Base-by-base conservation (phyloP, 2,113 vertebrate genomes). In the Arothron firmamentum region DNA sequence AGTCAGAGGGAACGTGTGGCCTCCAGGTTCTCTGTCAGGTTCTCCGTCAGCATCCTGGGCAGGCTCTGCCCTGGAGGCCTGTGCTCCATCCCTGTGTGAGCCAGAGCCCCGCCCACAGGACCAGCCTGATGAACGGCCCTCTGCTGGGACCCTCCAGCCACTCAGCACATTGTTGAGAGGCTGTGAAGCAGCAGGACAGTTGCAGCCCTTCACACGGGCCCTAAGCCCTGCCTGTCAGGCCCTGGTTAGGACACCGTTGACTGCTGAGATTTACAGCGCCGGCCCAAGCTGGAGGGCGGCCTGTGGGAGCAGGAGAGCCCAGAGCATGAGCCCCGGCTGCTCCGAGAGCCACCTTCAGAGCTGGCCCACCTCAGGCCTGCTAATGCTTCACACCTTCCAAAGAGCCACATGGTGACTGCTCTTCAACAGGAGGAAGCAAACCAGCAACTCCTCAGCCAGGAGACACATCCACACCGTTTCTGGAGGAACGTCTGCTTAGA, bases 251-350 rank as follows among this genome's bases (percentile, higher is more conserved):
- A 65, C 65, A 66, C 78, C 62, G 88, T 91, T 92, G 93, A 92
- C 88, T 82, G 78, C 72, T 53, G 86, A 92, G 89, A 94, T 94
- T 94, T 93, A 94, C 90, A 92, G 78, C 89, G 85, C 81, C 80
- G 84, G 89, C 84, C 84, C 91, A 74, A 57, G 28, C 75, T 89
- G 84, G 84, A 82, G 88, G 84, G 80, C 84, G 85, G 82, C n/a
- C 31, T 74, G 75, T 67, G 77, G 46, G 38, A 63, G 59, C n/a
- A n/a, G 23, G 56, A 47, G 53, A 42, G 65, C 20, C 6, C 3
- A 53, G 57, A 61, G 48, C 13, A 79, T 83, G 82, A 66, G 88
- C 86, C 76, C 80, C 57, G 41, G 52, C 19, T 23, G 11, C 46
- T 79, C 52, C 78, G 79, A 88, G 73, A 67, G 74, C 57, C 45